These are phyloP conservation scores for Drosophila peninsularis DNA, from an alignment of 2,888 invertebrate genomes.

Conservation along the genomic window DNA sequence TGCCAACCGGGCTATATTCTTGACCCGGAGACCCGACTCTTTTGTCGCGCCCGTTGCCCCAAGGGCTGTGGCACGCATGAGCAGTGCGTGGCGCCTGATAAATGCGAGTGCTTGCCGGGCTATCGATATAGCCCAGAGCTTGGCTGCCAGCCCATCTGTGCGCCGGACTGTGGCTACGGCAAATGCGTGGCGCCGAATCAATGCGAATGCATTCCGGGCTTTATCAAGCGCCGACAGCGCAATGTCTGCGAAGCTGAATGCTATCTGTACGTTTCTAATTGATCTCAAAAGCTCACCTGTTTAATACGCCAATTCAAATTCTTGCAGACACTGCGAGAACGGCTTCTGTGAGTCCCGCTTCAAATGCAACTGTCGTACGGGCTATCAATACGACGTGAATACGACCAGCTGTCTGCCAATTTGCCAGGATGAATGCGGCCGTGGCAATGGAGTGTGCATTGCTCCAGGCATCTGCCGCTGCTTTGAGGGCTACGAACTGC, in stretches of 20 bases:
- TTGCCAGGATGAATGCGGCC: conserved; percentile 81
- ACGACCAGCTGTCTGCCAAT: conserved; percentile 80
- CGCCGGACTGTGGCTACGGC: conserved; percentile 82
- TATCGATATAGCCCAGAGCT: conserved; percentile 73
- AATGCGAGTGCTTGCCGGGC: conserved; percentile 77
- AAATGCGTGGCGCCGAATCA: conserved; percentile 80
- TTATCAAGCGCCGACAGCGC: conserved; percentile 73
- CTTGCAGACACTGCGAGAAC: conserved; percentile 83
- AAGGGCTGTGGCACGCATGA: conserved; percentile 83
- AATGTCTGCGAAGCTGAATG: conserved; percentile 83
- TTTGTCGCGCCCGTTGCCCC: conserved; percentile 81
- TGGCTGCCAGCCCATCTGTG: conserved; percentile 82
- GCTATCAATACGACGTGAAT: conserved; percentile 77
- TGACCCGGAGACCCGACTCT: conserved; percentile 80
- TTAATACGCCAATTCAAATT: neutral
- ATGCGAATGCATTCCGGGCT: conserved; percentile 85
- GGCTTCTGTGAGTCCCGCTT: conserved; percentile 85
- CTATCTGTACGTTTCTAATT: conserved; percentile 70
- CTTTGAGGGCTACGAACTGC: conserved; percentile 85
- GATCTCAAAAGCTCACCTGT: neutral
- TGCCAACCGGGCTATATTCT: conserved; percentile 85
- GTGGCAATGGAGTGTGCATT: conserved; percentile 87
- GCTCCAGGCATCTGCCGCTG: conserved; percentile 88
- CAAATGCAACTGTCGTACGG: conserved; percentile 82
- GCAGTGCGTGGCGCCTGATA: conserved; percentile 69